Evolutionary conservation across 2,113 vertebrate genomes (phyloP).

Genomic region (Clarias magur): DNA sequence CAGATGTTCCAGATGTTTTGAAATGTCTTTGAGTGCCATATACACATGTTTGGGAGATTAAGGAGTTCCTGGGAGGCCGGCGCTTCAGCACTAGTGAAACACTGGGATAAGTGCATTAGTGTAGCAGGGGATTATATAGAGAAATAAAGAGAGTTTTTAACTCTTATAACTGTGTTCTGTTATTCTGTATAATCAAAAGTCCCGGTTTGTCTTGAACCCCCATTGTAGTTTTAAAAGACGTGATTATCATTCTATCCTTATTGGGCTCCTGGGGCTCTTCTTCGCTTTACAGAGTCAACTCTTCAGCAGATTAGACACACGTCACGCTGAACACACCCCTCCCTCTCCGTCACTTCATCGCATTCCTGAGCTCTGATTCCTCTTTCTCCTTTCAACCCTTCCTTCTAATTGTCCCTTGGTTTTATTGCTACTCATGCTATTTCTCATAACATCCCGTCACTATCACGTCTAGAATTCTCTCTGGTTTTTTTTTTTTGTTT

Average conservation of each 20-base stretch:
- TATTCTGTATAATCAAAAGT: too few species aligned
- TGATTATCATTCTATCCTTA: neutral
- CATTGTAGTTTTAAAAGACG: neutral
- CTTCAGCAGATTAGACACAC: slow-evolving; percentile 43
- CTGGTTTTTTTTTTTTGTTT: neutral
- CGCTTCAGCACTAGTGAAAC: too few species aligned
- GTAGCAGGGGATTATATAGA: too few species aligned
- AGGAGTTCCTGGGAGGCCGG: too few species aligned
- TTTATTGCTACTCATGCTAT: neutral
- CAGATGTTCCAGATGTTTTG: too few species aligned
- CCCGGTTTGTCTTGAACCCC: too few species aligned
- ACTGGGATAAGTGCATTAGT: too few species aligned
- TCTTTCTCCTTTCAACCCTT: neutral
- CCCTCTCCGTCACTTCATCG: neutral
- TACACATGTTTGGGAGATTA: too few species aligned
- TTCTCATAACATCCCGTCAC: neutral
- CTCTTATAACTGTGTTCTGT: too few species aligned
- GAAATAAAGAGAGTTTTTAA: too few species aligned
- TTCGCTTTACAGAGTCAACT: slow-evolving; percentile 62
- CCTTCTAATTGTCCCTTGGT: neutral
- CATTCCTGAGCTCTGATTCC: neutral
- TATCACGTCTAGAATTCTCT: neutral
- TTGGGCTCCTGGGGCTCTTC: neutral
- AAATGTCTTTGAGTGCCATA: too few species aligned
- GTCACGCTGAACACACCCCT: neutral